Base-by-base conservation (phyloP, 2,113 vertebrate genomes). In the Sinocyclocheilus grahami region DNA sequence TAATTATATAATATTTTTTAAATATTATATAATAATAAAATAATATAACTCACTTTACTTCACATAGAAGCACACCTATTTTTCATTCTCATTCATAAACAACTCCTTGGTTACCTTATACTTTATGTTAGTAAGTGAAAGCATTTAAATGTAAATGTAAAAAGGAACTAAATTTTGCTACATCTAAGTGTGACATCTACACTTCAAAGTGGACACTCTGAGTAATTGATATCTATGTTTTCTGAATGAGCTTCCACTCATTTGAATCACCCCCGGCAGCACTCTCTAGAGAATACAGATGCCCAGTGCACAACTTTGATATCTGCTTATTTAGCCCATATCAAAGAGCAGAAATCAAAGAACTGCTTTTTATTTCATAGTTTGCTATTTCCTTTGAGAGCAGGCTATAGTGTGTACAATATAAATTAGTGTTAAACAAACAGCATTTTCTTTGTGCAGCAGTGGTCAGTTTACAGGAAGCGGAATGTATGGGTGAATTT, bases 311-410 rank as follows among this genome's bases (percentile, higher is more conserved):
- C 48, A 82, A 53, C 27, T 42, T 82, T 87, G 67, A 85, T 83
- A 75, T 85, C 60, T 12, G n/a, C 39, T 39, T 74, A 79, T 65
- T 79, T 65, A 83, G 2, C 27, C 30, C 53, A 86, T 78, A 53
- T 79, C 79, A 79, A 62, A 86, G 75, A 75, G n/a, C 37, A 30
- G 51, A 60, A 85, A 62, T 85, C 67, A 76, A 83, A 89, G 42
- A 65, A 39, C 42, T 42, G 20, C 65, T 83, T 87, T 74, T 82
- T 51, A 86, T 87, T 87, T 85, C 53, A 85, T 33, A 5, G 24
- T 18, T 55, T 78, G 33, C 55, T n/a, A 48, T 30, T 65, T 72
- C 42, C n/a, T 55, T 16, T 58, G 51, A 1, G 51, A 33, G 30
- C 30, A 77, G 72, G 53, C 30, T 33, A 33, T 33, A 3, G 30